Conservation (phyloP, 2,797 vertebrate species). For the Channa striata region DNA sequence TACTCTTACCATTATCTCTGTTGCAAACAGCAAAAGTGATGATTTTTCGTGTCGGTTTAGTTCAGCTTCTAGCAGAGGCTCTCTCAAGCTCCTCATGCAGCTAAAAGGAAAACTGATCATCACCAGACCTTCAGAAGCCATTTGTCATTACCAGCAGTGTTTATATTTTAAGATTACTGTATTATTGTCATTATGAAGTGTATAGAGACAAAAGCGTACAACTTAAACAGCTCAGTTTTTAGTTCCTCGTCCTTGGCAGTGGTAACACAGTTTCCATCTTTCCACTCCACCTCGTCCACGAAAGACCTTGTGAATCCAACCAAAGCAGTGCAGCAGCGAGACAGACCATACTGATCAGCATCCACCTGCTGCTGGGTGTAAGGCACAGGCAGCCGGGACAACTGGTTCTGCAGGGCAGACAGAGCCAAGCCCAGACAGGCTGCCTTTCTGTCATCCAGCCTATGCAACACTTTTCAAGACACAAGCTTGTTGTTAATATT, state of each 20-base stretch:
- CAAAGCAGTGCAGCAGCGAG: constrained; percentile 88
- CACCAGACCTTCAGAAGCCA: neutral
- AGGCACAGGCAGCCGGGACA: constrained; percentile 90
- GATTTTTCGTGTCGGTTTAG: constrained; percentile 81
- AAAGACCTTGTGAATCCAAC: constrained; percentile 88
- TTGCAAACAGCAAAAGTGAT: constrained; percentile 88
- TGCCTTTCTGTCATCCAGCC: constrained; percentile 84
- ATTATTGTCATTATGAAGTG: too few relatives aligned
- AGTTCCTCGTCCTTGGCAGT: constrained; percentile 75
- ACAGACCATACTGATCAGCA: constrained; percentile 87
- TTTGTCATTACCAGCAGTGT: neutral
- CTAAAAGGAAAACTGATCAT: constrained; percentile 71
- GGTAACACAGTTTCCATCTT: constrained; percentile 53
- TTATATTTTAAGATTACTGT: neutral
- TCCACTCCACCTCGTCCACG: constrained; percentile 83
- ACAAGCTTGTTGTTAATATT: neutral
- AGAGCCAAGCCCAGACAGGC: constrained; percentile 85
- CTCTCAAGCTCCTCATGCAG: constrained; percentile 91
- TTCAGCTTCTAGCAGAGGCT: constrained; percentile 89
- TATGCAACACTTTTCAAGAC: constrained; percentile 84
- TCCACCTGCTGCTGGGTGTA: constrained; percentile 87
- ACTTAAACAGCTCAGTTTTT: constrained; percentile 89
- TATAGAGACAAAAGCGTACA: constrained; percentile 83
- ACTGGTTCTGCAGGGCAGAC: constrained; percentile 87
- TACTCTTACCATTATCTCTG: constrained; percentile 88